Base-by-base conservation (phyloP, 2,797 vertebrate genomes). In the Enteromius trimaculatus region DNA sequence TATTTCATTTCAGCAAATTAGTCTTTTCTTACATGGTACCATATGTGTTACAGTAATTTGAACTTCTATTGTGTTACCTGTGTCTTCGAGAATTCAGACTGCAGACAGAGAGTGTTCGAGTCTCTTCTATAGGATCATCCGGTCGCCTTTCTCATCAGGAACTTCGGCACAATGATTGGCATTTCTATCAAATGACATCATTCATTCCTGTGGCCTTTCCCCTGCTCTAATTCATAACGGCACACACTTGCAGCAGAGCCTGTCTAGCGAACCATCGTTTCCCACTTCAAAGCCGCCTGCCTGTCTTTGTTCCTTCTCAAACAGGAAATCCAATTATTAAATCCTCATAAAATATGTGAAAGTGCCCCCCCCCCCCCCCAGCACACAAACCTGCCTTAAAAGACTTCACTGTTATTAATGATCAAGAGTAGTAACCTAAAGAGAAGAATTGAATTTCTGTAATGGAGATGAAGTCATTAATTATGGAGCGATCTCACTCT, bases 291-390 rank as follows among this genome's bases (percentile, higher is more conserved):
- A 84, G 47, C 23, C 75, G 5, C 10, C 29, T 23, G 42, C 21
- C 58, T 11, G 21, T 23, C 77, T 84, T 74, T 80, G 77, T 84
- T 74, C 44, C 68, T 74, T 84, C 29, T 84, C 80, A 84, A 89
- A 84, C 86, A 89, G 89, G 80, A 89, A 90, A 88, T 89, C 87
- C 84, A 87, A 62, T 85, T 77, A 84, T 81, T 64, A 72, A 58
- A 77, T 83, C 82, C 87, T 88, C 81, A 75, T 80, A 31, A 31
- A 64, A 62, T 55, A 60, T 82, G 51, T 64, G 75, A 51, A 58
- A 72, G 78, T 51, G 64, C 17, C 51, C 26, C 42, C 23, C 58
- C 21, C 53, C 17, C 51, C 26, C 42, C 23, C 58, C 21, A 6
- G 2, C 74, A 47, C 74, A 47, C 75, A 68, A 66, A 37, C 26